Evolutionary conservation across 2,888 invertebrate species (phyloP).

Genomic region (Yponomeuta malinellus): DNA sequence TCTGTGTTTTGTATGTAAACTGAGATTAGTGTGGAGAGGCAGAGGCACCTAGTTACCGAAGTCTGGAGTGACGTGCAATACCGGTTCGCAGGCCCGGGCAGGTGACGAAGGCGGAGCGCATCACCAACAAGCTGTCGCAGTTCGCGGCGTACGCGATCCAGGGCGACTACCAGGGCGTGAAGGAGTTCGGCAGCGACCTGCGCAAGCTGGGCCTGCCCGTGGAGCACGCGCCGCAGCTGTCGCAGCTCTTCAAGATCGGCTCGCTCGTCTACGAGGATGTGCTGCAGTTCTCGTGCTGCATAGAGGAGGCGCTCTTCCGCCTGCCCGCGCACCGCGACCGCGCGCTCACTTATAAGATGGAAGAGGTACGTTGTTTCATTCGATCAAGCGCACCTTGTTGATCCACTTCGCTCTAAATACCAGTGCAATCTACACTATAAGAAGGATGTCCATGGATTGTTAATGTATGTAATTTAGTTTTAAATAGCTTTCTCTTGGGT

Average conservation of each 20-base stretch:
- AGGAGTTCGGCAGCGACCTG: slow-evolving; percentile 94
- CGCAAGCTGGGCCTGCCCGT: slow-evolving; percentile 96
- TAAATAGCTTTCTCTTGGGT: too few relatives aligned
- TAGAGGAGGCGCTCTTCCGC: slow-evolving; percentile 95
- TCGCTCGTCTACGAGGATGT: slow-evolving; percentile 92
- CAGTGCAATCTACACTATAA: too few relatives aligned
- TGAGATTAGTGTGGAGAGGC: too few relatives aligned
- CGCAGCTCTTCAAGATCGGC: slow-evolving; percentile 97
- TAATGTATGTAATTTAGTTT: too few relatives aligned
- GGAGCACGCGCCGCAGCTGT: slow-evolving; percentile 96
- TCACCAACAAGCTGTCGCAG: slow-evolving; percentile 93
- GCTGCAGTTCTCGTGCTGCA: slow-evolving; percentile 91
- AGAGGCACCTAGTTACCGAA: too few relatives aligned
- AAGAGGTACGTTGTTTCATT: slow-evolving; percentile 75
- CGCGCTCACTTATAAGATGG: slow-evolving; percentile 94
- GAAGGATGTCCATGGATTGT: too few relatives aligned
- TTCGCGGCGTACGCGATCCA: slow-evolving; percentile 96
- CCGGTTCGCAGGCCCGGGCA: slow-evolving; percentile 84
- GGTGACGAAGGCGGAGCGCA: slow-evolving; percentile 93
- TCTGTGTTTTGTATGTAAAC: too few relatives aligned
- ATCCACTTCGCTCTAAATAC: too few relatives aligned
- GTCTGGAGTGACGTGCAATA: too few relatives aligned
- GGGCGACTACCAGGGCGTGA: slow-evolving; percentile 94
- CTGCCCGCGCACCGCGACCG: slow-evolving; percentile 90
- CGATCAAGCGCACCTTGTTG: too few relatives aligned